Evolutionary conservation across 2,113 vertebrate species (phyloP).

Genomic region (Mobula hypostoma): DNA sequence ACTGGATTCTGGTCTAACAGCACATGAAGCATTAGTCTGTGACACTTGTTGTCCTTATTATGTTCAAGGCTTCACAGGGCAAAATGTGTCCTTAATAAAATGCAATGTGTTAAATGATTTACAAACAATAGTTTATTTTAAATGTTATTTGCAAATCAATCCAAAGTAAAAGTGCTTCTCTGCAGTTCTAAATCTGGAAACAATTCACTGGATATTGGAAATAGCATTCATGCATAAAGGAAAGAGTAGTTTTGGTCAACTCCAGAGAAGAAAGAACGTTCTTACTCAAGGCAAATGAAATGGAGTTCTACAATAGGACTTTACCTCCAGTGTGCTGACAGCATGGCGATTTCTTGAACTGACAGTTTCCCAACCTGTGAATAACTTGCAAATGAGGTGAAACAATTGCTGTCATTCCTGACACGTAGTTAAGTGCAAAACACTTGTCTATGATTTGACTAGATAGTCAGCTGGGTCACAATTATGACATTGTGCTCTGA

Average conservation of each 20-base stretch:
- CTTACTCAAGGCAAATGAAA: not conserved
- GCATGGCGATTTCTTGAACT: not conserved
- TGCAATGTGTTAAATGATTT: not conserved
- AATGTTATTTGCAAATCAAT: conserved; percentile 7
- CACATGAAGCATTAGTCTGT: not conserved
- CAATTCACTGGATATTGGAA: not conserved
- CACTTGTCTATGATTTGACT: conserved; percentile 26
- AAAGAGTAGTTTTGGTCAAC: conserved; percentile 9
- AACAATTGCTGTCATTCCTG: conserved; percentile 31
- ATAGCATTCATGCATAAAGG: not conserved
- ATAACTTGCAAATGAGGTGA: conserved; percentile 24
- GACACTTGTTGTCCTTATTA: not conserved
- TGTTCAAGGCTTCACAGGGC: not conserved
- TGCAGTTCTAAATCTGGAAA: not conserved
- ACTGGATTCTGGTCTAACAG: not conserved
- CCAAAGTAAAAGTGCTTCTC: not conserved
- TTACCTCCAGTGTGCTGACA: conserved; percentile 8
- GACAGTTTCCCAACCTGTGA: conserved; percentile 34
- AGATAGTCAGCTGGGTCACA: conserved; percentile 7
- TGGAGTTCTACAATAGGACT: not conserved
- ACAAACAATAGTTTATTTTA: not conserved
- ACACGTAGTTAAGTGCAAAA: conserved; percentile 2
- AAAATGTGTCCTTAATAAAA: conserved; percentile 9
- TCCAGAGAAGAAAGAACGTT: not conserved
- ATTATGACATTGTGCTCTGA: not conserved